Percentiles rank a stretch among this genome's conserved stretches.
These are phyloP conservation scores for Bovichtus diacanthus DNA, from an alignment of 2,797 vertebrate genomes.

Conservation along the genomic window DNA sequence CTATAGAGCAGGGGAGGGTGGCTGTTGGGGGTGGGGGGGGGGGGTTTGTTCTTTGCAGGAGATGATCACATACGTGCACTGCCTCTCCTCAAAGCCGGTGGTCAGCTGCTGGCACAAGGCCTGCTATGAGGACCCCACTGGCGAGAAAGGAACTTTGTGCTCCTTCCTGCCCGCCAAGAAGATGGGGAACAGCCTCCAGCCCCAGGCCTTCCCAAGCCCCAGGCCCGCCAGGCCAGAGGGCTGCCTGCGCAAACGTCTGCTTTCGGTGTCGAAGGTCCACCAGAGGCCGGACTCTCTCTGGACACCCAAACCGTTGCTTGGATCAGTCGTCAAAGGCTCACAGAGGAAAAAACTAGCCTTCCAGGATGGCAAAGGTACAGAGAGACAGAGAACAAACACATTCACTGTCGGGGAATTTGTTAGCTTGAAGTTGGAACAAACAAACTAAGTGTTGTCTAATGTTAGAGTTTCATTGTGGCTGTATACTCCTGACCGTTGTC, in stretches of 20 bases:
- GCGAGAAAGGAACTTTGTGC: conserved; percentile 80
- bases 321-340: conserved; percentile 57
- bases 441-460: not conserved
- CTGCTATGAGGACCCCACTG: conserved; percentile 83
- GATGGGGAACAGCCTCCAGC: conserved; percentile 87
- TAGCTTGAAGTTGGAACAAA: not conserved
- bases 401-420: not conserved
- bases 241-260: conserved; percentile 84
- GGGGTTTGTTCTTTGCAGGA: conserved; percentile 68
- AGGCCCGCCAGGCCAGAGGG: conserved; percentile 74
- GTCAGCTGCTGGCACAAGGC: conserved; percentile 86
- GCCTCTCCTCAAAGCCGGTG: conserved; percentile 85
- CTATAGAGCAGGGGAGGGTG: conserved; percentile 60
- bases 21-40: conserved; percentile 35
- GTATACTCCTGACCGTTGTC: not conserved
- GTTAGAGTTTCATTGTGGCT: not conserved
- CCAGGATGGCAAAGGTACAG: conserved; percentile 77
- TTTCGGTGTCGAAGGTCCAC: conserved; percentile 84
- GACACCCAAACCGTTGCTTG: conserved; percentile 87
- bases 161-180: conserved; percentile 70
- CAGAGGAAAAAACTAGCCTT: conserved; percentile 51
- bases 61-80: conserved; percentile 90
- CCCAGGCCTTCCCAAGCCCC: conserved; percentile 64
- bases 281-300: conserved; percentile 88
- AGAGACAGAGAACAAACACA: not conserved